These are phyloP conservation scores for Pseudorectes ferrugineus DNA, from an alignment of 2,113 vertebrate species.

Conservation along the genomic window DNA sequence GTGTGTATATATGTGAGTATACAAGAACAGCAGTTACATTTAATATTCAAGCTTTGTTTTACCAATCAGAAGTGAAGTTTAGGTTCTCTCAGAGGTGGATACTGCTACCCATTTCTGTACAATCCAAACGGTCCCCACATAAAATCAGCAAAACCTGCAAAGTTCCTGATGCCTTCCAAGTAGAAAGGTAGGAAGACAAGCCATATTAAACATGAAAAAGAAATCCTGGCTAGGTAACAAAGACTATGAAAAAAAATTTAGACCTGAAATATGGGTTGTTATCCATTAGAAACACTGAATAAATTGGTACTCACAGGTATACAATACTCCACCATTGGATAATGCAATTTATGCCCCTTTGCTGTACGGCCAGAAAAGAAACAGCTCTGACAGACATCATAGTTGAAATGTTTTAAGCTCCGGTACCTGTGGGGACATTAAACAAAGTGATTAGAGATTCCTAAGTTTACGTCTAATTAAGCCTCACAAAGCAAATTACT, in stretches of 20 bases:
- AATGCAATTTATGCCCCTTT: conserved; percentile 96
- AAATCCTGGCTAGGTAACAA: not conserved
- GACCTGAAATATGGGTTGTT: not conserved
- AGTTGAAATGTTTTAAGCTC: conserved; percentile 98
- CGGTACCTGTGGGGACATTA: conserved; percentile 81
- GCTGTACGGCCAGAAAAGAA: conserved; percentile 98
- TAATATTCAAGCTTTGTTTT: not conserved
- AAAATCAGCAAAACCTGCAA: not conserved
- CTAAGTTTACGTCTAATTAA: not conserved
- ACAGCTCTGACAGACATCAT: conserved; percentile 97
- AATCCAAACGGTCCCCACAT: not conserved
- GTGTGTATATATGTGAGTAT: not conserved
- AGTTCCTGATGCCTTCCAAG: not conserved
- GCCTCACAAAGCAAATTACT: not conserved
- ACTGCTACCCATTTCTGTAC: not conserved
- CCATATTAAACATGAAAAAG: not conserved
- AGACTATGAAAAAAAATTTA: not conserved
- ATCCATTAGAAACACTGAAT: not conserved
- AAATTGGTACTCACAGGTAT: conserved; percentile 85
- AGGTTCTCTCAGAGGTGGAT: not conserved
- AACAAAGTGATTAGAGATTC: not conserved
- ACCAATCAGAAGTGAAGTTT: not conserved
- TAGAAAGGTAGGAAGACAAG: not conserved
- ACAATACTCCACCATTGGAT: conserved; percentile 99
- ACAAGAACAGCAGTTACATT: not conserved